Conservation (phyloP, 1,140 invertebrate species). For the Papilio aristodemus region DNA sequence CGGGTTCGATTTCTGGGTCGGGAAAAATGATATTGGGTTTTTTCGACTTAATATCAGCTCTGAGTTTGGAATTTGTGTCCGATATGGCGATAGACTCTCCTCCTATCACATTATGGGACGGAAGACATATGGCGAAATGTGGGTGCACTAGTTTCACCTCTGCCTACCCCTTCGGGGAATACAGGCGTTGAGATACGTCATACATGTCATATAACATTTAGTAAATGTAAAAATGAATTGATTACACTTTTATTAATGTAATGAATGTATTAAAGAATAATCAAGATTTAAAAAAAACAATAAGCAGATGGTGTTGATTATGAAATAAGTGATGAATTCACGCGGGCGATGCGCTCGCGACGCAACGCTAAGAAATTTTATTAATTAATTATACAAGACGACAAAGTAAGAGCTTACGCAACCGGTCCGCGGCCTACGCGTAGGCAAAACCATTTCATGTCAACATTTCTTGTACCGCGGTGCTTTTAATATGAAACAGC, state of each 20-base stretch:
- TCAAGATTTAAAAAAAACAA: background rate
- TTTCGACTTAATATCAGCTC: no score
- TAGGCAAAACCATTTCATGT: conserved; percentile 3
- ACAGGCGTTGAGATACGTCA: no score
- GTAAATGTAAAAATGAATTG: no score
- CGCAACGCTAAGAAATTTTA: conserved; percentile 38
- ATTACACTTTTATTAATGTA: background rate
- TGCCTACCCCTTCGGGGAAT: no score
- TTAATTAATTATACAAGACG: conserved; percentile 45
- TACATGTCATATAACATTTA: no score
- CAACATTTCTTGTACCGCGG: conserved; percentile 22
- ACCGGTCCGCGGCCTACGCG: conserved; percentile 35
- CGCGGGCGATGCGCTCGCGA: conserved; percentile 34
- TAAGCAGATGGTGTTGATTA: background rate
- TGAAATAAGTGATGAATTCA: conserved; percentile 12
- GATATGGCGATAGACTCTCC: no score
- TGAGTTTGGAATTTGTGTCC: no score
- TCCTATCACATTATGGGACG: no score
- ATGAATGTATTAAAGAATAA: background rate
- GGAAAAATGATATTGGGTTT: no score
- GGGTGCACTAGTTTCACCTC: no score
- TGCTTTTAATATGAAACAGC: conserved; percentile 3
- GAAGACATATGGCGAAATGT: no score
- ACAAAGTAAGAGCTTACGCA: conserved; percentile 26
- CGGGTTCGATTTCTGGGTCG: no score